Evolutionary conservation across 2,113 vertebrate species (phyloP), one percentile per base, ranked within the genome.

Genomic region (Hypanus sabinus): DNA sequence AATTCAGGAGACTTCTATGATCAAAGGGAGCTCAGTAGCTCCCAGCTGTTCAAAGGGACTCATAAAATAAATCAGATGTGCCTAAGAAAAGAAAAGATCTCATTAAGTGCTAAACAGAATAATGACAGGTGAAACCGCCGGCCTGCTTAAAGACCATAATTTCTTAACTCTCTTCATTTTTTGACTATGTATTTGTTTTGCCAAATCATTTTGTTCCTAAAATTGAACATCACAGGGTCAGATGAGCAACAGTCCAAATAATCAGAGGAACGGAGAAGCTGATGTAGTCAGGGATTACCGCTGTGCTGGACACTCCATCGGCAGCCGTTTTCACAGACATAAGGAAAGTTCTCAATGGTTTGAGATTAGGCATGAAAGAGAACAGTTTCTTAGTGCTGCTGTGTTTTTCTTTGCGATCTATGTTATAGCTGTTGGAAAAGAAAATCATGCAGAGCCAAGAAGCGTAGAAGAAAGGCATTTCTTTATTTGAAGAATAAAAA

Each of bases 1-100:
- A 97, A 98, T 98, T 98, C 97, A 98, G 97, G 98, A 96, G 97
- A 97, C 98, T 98, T 97, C 95, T 10, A 94, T 98, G 98, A 99
- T 99, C 98, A 99, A 99, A 99, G 96, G 94, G 91, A 94, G 95
- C 96, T 96, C 95, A 96, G 96, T 96, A 98, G 97, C 97, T 98
- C 97, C 97, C 97, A 98, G 98, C 97, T 98, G 98, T 98, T 99
- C 98, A 99, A 99, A 99, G 97, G 97, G 97, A 98, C 97, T 98
- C 95, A 94, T 97, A 96, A 97, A 97, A 98, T 97, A 98, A 98
- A 97, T 98, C 97, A 96, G 97, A 98, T 98, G 97, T 98, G 98
- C 98, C 98, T 98, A 97, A 97, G 98, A 97, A 98, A 97, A 98
- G 98, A 97, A 97, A 97, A 97, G 97, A 97, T 96, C 97, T 98